These are phyloP conservation scores for Drosophila nebulosa DNA, from an alignment of 1,140 invertebrate genomes.

Conservation along the genomic window DNA sequence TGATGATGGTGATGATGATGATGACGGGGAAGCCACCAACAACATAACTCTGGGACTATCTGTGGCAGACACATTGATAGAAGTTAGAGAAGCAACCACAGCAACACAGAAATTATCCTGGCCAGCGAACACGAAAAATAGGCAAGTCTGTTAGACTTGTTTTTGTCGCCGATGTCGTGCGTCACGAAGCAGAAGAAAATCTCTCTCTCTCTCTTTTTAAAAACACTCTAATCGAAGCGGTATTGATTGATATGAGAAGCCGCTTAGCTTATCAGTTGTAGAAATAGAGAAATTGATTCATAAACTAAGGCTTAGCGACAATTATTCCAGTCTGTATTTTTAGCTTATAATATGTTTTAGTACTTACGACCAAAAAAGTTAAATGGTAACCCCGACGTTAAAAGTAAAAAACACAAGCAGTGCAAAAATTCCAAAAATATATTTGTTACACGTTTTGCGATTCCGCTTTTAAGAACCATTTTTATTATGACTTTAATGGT, in stretches of 20 bases:
- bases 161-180: not conserved
- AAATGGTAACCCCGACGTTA: too few species aligned
- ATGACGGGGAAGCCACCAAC: not conserved
- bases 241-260: not conserved
- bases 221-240: not conserved
- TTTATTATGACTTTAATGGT: too few species aligned
- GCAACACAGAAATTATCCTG: constrained; percentile 62
- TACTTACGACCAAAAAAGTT: too few species aligned
- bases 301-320: too few species aligned
- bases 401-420: too few species aligned
- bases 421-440: too few species aligned
- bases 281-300: not conserved
- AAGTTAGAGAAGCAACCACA: not conserved
- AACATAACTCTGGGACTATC: not conserved
- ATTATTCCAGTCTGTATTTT: too few species aligned
- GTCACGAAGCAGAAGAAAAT: not conserved
- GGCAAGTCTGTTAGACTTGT: constrained; percentile 13
- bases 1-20: not conserved
- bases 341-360: too few species aligned
- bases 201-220: not conserved
- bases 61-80: not conserved
- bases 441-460: too few species aligned
- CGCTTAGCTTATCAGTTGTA: not conserved
- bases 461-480: too few species aligned
- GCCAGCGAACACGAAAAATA: constrained; percentile 48